phyloP scores from a whole-genome alignment of 2,113 vertebrate genomes.

The Camarhynchus parvulus region DNA sequence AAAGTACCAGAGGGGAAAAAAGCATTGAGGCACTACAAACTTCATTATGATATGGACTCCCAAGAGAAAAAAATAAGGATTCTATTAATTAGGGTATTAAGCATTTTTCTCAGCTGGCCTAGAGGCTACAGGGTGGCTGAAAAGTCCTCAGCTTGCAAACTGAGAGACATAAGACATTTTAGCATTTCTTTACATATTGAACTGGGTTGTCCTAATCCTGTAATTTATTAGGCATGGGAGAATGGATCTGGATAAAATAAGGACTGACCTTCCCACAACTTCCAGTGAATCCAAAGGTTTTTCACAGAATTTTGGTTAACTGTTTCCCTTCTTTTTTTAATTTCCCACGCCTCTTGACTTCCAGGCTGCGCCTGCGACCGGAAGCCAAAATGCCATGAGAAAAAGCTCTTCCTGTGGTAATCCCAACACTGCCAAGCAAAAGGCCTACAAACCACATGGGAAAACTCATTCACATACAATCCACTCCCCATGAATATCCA shows the following conservation, averaged over 20 bases:
- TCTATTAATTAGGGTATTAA: background rate
- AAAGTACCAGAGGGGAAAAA: background rate
- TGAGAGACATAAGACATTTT: background rate
- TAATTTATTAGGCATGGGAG: slow-evolving; percentile 36
- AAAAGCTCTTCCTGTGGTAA: slow-evolving; percentile 74
- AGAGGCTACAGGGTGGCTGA: background rate
- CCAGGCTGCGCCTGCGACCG: slow-evolving; percentile 65
- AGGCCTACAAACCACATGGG: slow-evolving; percentile 65
- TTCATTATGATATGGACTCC: background rate
- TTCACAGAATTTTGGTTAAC: slow-evolving; percentile 73
- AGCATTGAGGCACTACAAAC: background rate
- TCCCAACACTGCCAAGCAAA: slow-evolving; percentile 61
- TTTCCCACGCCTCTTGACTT: slow-evolving; percentile 74
- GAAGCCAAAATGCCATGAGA: slow-evolving; percentile 77
- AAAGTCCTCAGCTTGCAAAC: background rate
- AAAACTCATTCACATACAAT: slow-evolving; percentile 64
- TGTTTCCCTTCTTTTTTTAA: slow-evolving; percentile 65
- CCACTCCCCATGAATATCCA: slow-evolving; percentile 60
- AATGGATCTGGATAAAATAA: slow-evolving; percentile 65
- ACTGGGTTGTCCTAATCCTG: background rate
- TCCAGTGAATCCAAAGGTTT: slow-evolving; percentile 64
- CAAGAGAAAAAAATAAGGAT: background rate
- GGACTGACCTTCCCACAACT: slow-evolving; percentile 61
- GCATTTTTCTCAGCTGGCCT: background rate
- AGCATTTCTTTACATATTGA: background rate